Base-by-base conservation (phyloP, 2,888 invertebrate species). In the Dyspetes luteomarginatus region DNA sequence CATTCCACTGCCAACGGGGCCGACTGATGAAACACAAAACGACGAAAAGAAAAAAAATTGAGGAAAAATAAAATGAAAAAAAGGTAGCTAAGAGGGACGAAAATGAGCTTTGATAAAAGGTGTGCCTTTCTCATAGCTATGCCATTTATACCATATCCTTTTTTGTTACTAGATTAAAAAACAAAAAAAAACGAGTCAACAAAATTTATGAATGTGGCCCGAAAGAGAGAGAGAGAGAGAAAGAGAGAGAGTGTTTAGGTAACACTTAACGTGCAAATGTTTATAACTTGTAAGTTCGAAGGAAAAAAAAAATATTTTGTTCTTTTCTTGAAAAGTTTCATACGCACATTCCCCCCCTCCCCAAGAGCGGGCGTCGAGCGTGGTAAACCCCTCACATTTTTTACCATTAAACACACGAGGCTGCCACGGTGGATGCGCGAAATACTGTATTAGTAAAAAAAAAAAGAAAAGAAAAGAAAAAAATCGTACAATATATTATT, bases 1-100 rank as follows among this genome's bases (percentile, higher is more conserved):
- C 85, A 87, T 67, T 85, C 89, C 75, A 83, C 85, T 85, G 85
- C 85, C 81, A 90, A 88, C 83, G 86, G 86, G 72, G 83, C 84
- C 82, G 87, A 89, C 82, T 83, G 76, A 81, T 75, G 28, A 55
- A 48, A 48, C 9, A 19, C 52, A 30, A 60, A n/a, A n/a, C n/a
- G n/a, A n/a, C n/a, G n/a, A n/a, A n/a, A n/a, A n/a, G n/a, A n/a
- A n/a, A n/a, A n/a, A n/a, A n/a, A n/a, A n/a, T n/a, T n/a, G n/a
- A n/a, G n/a, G n/a, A n/a, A n/a, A n/a, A n/a, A n/a, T n/a, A n/a
- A n/a, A n/a, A n/a, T 28, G 52, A 30, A 58, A 52, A 73, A 41
- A 69, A 65, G 69, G 50, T 45, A 82, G 78, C 78, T 73, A 78
- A 43, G 58, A 36, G 45, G 36, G 52, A 72, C 45, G 45, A 56